phyloP scores from a whole-genome alignment of 2,888 invertebrate genomes.

The Calameuta idolon region DNA sequence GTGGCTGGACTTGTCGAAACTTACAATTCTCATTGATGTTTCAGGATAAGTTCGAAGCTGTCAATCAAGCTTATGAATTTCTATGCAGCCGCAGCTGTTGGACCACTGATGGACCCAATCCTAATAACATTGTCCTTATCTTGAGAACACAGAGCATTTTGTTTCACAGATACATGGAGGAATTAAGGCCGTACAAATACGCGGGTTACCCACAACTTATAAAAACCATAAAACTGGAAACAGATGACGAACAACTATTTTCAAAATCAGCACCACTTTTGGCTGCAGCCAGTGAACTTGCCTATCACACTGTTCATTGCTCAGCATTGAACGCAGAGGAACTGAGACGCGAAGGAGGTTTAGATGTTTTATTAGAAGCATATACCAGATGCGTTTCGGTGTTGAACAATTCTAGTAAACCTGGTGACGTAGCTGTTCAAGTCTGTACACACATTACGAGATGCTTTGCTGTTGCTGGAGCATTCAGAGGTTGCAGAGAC shows the following conservation, averaged over 20 bases:
- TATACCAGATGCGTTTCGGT: slow-evolving; percentile 95
- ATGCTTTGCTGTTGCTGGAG: slow-evolving; percentile 96
- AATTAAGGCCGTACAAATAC: slow-evolving; percentile 96
- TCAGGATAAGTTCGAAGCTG: slow-evolving; percentile 93
- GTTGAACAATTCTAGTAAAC: slow-evolving; percentile 81
- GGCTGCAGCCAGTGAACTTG: slow-evolving; percentile 92
- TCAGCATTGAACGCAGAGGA: slow-evolving; percentile 98
- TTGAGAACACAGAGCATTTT: slow-evolving; percentile 94
- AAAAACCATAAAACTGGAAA: slow-evolving; percentile 94
- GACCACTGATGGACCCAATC: slow-evolving; percentile 91
- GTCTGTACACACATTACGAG: slow-evolving; percentile 92
- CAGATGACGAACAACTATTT: slow-evolving; percentile 92
- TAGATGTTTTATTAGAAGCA: slow-evolving; percentile 90
- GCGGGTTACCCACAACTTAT: slow-evolving; percentile 98
- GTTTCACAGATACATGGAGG: slow-evolving; percentile 90
- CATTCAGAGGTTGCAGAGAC: slow-evolving; percentile 91
- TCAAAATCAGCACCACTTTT: slow-evolving; percentile 85
- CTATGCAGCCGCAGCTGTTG: slow-evolving; percentile 91
- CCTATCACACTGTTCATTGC: slow-evolving; percentile 96
- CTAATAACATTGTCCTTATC: slow-evolving; percentile 93
- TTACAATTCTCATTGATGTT: slow-evolving; percentile 30
- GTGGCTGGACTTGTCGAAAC: slow-evolving; percentile 1
- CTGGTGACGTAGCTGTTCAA: slow-evolving; percentile 85
- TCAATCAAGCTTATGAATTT: slow-evolving; percentile 98
- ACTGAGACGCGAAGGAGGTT: slow-evolving; percentile 90